Percentiles rank a stretch among this genome's conserved stretches.
Evolutionary conservation across 1,140 invertebrate species (phyloP).

Genomic region (Drosophila virilis): DNA sequence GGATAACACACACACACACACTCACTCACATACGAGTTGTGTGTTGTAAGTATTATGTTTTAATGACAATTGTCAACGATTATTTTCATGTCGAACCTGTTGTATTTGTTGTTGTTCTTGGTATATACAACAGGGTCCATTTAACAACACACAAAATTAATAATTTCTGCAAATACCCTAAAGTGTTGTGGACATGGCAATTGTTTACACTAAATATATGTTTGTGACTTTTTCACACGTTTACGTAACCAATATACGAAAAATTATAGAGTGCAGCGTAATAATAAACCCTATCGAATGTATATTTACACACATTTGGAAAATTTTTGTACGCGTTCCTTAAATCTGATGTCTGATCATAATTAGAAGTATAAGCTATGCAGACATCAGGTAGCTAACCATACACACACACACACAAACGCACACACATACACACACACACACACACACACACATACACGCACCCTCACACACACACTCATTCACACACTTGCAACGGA

Average conservation of each 20-base stretch:
- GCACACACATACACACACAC: neutral
- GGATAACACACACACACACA: slow-evolving; percentile 15
- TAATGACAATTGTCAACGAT: slow-evolving; percentile 39
- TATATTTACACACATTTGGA: too few relatives aligned
- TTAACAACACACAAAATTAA: slow-evolving; percentile 19
- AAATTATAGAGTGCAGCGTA: too few relatives aligned
- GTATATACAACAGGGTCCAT: slow-evolving; percentile 21
- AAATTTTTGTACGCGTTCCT: too few relatives aligned
- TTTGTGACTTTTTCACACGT: too few relatives aligned
- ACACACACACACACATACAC: neutral
- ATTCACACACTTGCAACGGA: neutral
- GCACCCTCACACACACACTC: neutral
- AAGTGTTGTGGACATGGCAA: neutral
- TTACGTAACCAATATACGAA: too few relatives aligned
- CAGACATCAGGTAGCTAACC: neutral
- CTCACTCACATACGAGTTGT: slow-evolving; percentile 1
- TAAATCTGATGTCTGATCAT: neutral
- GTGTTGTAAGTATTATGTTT: neutral
- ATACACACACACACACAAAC: neutral
- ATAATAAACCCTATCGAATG: too few relatives aligned
- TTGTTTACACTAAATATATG: neutral
- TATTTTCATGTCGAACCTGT: slow-evolving; percentile 27
- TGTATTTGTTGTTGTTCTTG: slow-evolving; percentile 3
- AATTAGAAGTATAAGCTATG: neutral
- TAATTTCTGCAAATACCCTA: slow-evolving; percentile 10